phyloP scores from a whole-genome alignment of 2,888 invertebrate species.

The Linhomoeus sp. region DNA sequence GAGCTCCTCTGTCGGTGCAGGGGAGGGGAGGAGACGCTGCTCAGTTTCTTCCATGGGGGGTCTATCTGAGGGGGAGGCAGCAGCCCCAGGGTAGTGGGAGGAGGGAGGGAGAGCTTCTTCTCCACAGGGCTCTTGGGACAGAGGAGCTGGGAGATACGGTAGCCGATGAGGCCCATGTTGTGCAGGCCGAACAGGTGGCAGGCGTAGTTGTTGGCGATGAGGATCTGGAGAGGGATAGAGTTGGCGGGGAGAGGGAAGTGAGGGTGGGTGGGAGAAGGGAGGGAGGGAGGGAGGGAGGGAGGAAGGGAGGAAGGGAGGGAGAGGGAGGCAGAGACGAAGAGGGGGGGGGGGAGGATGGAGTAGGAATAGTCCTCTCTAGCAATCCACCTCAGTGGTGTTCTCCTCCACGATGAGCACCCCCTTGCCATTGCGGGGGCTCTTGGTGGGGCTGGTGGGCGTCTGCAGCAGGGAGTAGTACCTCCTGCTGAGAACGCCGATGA shows the following conservation, averaged over 20 bases:
- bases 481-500: no score
- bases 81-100: no score
- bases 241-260: no score
- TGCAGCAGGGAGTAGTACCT: not conserved
- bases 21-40: no score
- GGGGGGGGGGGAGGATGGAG: not conserved
- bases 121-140: no score
- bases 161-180: slow-evolving; percentile 35
- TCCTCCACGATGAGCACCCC: not conserved
- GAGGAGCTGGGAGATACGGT: slow-evolving; percentile 19
- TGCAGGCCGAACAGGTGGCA: slow-evolving; percentile 32
- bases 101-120: no score
- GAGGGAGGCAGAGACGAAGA: no score
- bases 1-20: no score
- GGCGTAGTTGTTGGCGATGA: slow-evolving; percentile 47
- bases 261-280: not conserved
- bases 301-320: not conserved
- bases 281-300: not conserved
- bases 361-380: no score
- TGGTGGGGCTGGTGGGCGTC: not conserved
- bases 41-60: no score
- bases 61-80: no score
- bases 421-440: not conserved
- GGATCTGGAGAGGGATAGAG: not conserved
- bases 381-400: not conserved